Conservation (phyloP, 2,113 vertebrate species). For the Dicrurus megarhynchus region DNA sequence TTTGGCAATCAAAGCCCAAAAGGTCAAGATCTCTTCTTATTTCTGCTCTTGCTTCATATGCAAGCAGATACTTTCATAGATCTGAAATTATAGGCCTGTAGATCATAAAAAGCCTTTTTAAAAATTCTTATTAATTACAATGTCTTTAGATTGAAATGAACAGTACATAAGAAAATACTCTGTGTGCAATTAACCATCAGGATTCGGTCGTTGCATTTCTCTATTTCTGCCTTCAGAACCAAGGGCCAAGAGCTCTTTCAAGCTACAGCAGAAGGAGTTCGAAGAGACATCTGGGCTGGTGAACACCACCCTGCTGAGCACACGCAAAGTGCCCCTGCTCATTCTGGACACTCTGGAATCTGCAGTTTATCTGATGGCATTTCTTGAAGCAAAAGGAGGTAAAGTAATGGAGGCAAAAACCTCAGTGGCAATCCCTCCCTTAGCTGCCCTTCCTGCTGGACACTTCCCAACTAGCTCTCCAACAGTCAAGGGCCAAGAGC, state of each 20-base stretch:
- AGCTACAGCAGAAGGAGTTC: not conserved
- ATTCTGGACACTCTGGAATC: accelerated
- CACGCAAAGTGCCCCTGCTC: accelerated
- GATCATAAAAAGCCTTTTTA: not conserved
- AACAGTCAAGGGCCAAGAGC: not conserved
- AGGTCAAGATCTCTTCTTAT: not conserved
- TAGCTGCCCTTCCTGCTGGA: not conserved
- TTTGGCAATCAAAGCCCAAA: not conserved
- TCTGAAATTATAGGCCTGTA: not conserved
- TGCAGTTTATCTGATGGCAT: accelerated
- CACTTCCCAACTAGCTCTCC: not conserved
- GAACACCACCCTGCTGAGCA: not conserved
- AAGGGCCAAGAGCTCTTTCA: not conserved
- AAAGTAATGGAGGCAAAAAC: not conserved
- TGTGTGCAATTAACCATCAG: too few species aligned
- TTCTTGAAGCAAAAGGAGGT: not conserved
- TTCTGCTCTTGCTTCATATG: not conserved
- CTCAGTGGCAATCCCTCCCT: too few species aligned
- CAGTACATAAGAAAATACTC: not conserved
- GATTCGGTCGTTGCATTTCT: accelerated
- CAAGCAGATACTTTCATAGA: not conserved
- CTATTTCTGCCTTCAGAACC: not conserved
- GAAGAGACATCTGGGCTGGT: not conserved
- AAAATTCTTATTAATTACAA: not conserved
- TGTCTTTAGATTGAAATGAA: not conserved